These are phyloP conservation scores for Penaeus vannamei DNA, from an alignment of 1,140 invertebrate genomes.

Conservation along the genomic window DNA sequence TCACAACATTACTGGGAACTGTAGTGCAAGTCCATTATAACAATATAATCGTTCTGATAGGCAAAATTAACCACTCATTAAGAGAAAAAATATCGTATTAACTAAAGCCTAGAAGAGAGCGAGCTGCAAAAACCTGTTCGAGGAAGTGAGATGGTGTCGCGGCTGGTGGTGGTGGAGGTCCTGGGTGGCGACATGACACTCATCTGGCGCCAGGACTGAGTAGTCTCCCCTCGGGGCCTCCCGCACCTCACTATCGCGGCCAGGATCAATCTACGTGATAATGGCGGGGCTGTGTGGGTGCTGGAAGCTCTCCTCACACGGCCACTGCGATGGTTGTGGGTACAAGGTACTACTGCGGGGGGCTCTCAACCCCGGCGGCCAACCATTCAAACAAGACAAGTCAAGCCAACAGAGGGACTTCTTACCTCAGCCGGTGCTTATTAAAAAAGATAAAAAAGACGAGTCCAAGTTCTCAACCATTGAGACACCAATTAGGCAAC, in stretches of 20 bases:
- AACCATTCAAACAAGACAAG: slow-evolving; percentile 32
- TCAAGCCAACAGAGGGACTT: slow-evolving; percentile 7
- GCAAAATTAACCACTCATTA: no score
- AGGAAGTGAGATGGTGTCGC: no score
- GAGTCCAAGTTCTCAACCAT: slow-evolving; percentile 30
- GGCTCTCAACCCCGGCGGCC: slow-evolving; percentile 57
- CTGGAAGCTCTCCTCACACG: slow-evolving; percentile 63
- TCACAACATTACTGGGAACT: no score
- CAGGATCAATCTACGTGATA: background rate
- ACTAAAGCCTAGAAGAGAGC: no score
- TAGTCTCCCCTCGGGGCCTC: background rate
- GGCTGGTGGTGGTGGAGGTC: no score
- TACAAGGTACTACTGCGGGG: slow-evolving; percentile 67
- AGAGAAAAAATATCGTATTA: no score
- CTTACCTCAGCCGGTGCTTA: slow-evolving; percentile 50
- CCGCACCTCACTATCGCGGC: background rate
- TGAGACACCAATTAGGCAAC: slow-evolving; percentile 59
- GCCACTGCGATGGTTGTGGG: slow-evolving; percentile 67
- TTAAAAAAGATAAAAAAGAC: slow-evolving; percentile 48
- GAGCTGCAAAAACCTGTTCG: no score
- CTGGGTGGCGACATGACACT: no score
- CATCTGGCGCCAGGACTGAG: background rate
- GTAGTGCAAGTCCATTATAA: no score
- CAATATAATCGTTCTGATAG: no score
- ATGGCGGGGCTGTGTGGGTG: slow-evolving; percentile 68